Evolutionary conservation across 2,888 invertebrate genomes (phyloP), one percentile per base, ranked within the genome.

Genomic region (Andrena bucephala): DNA sequence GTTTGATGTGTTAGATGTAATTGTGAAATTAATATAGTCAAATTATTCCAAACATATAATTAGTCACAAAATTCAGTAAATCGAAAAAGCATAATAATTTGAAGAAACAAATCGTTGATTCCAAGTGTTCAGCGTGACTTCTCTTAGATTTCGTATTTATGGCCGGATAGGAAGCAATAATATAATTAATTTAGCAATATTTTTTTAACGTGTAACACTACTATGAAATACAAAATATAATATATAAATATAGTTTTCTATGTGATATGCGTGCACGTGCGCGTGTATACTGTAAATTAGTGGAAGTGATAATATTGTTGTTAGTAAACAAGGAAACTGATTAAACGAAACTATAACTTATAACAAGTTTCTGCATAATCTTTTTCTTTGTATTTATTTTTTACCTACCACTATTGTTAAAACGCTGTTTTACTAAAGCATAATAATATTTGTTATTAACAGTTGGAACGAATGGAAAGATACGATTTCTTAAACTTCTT

Each of bases 131-230:
- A 71, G 52, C 20, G 74, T 50, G 50, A 67, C 62, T 71, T 75
- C 59, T 82, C 20, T 69, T 87, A 85, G 77, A 62, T 82, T 78
- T 72, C 60, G 48, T 79, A 76, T 79, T 69, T 76, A 81, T 78
- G 87, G 85, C 87, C 85, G 87, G 85, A 86, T 73, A 73, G 59
- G 66, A 85, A 91, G 83, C 86, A 89, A 87, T 91, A 90, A 78
- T 68, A 75, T 81, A 81, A 74, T 87, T 75, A 82, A 77, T 72
- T 65, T 71, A 73, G 57, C 29, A 67, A 68, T 74, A 77, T 57
- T 42, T 42, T 42, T 57, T 74, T 71, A 42, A 79, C n/a, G 42
- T 63, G 13, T 65, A 81, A 50, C n/a, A 66, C 70, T 71, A 90
- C 86, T 77, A 70, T 71, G 76, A 79, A 79, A 90, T 66, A 31